Conservation (phyloP, 2,888 invertebrate genomes). For the Rhabditoides inermis region DNA sequence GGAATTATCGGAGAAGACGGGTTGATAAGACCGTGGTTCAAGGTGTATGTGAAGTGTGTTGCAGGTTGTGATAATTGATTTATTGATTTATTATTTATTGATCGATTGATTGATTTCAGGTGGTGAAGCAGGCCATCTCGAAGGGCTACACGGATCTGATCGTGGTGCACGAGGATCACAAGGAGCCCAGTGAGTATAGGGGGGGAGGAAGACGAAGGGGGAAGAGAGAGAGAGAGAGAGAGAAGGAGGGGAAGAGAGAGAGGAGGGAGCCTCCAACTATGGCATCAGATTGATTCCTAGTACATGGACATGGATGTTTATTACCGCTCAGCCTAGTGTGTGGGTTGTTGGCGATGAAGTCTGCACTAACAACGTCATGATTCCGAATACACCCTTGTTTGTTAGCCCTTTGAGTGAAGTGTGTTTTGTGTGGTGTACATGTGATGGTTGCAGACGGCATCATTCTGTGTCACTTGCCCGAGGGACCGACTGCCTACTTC, state of each 20-base stretch:
- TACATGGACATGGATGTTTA: too few species aligned
- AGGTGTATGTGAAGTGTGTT: too few species aligned
- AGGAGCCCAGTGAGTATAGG: conserved; percentile 72
- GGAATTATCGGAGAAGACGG: too few species aligned
- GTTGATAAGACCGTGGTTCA: too few species aligned
- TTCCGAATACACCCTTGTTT: not conserved
- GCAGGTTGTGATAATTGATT: not conserved
- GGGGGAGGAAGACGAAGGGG: too few species aligned
- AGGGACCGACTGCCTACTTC: conserved; percentile 93
- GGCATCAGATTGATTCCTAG: too few species aligned
- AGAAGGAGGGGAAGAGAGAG: too few species aligned
- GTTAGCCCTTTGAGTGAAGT: not conserved
- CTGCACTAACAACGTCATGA: not conserved
- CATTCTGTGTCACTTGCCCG: conserved; percentile 82
- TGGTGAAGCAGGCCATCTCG: conserved; percentile 70
- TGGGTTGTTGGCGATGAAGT: not conserved
- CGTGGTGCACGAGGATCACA: conserved; percentile 85
- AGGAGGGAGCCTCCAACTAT: too few species aligned
- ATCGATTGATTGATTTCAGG: conserved; percentile 3
- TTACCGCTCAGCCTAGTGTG: too few species aligned
- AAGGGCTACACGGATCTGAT: conserved; percentile 76
- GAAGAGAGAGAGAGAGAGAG: too few species aligned
- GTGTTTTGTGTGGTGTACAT: too few species aligned
- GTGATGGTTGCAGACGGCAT: conserved; percentile 68
- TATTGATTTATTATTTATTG: not conserved